These are phyloP conservation scores for Tragelaphus scriptus DNA, from an alignment of 2,113 vertebrate species.

Conservation along the genomic window DNA sequence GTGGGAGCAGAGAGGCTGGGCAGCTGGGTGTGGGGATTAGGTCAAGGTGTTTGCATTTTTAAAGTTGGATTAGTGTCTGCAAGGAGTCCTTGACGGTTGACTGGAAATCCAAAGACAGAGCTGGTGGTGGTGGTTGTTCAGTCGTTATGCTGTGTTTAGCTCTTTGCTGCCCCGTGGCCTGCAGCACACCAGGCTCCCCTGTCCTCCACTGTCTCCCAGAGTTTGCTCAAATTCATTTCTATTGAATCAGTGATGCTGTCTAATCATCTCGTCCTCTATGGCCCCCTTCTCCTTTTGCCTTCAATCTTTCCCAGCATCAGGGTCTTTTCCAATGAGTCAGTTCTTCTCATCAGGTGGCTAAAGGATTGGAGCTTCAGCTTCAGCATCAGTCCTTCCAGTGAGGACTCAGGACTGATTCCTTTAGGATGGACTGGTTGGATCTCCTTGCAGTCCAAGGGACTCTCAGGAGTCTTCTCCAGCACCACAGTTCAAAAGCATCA, in stretches of 20 bases:
- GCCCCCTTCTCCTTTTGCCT: not conserved
- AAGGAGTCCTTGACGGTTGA: not conserved
- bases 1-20: not conserved
- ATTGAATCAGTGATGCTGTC: not conserved
- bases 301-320: not conserved
- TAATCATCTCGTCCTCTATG: not conserved
- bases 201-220: not conserved
- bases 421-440: not conserved
- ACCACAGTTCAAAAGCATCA: not conserved
- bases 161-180: not conserved
- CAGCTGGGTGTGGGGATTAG: too few relatives aligned
- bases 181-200: not conserved
- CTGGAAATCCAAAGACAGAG: not conserved
- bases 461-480: not conserved
- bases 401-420: not conserved
- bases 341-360: not conserved
- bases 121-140: too few relatives aligned
- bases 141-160: not conserved
- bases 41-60: not conserved
- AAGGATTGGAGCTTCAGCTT: not conserved
- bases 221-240: not conserved
- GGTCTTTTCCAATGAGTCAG: not conserved
- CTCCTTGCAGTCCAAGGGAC: not conserved
- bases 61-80: not conserved
- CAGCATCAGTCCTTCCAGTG: not conserved